A percentile compares a stretch with the other conserved stretches of the same genome.
These are phyloP conservation scores for Protonibea diacanthus DNA, from an alignment of 2,797 vertebrate species.

Conservation along the genomic window DNA sequence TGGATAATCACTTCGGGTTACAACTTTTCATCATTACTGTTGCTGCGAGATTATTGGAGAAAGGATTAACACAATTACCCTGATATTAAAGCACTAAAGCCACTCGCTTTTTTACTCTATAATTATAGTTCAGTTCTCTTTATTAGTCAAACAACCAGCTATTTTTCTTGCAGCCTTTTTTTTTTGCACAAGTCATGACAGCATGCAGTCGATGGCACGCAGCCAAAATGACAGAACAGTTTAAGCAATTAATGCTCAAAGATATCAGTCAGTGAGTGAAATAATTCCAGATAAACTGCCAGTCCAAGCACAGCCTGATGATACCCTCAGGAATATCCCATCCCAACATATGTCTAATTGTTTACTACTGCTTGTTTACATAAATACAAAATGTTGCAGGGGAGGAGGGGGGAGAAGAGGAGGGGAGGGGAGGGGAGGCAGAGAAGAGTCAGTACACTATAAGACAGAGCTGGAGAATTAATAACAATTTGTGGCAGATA, in stretches of 20 bases:
- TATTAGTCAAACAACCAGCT: background rate
- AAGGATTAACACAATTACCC: background rate
- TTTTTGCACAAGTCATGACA: slow-evolving; percentile 15
- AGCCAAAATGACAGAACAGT: slow-evolving; percentile 74
- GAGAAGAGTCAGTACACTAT: slow-evolving; percentile 61
- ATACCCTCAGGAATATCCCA: slow-evolving; percentile 70
- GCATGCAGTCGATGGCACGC: slow-evolving; percentile 36
- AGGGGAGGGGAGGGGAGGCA: background rate
- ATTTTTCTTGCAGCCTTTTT: slow-evolving; percentile 11
- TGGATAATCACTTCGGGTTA: background rate
- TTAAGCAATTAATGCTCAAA: slow-evolving; percentile 86
- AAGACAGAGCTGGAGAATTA: slow-evolving; percentile 77
- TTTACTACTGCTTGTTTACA: slow-evolving; percentile 83
- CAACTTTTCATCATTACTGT: background rate
- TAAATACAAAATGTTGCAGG: slow-evolving; percentile 78
- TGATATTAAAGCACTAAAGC: background rate
- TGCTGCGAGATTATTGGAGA: background rate
- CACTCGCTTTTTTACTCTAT: background rate
- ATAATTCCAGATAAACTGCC: slow-evolving; percentile 67
- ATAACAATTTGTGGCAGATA: slow-evolving; percentile 85
- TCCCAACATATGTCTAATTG: slow-evolving; percentile 80
- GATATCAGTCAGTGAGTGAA: slow-evolving; percentile 63
- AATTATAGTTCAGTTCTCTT: slow-evolving; percentile 4
- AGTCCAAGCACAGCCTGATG: slow-evolving; percentile 64
- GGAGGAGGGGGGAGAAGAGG: slow-evolving; percentile 27